These are phyloP conservation scores for Aspidiotus destructor DNA, from an alignment of 2,888 invertebrate species.

Conservation along the genomic window DNA sequence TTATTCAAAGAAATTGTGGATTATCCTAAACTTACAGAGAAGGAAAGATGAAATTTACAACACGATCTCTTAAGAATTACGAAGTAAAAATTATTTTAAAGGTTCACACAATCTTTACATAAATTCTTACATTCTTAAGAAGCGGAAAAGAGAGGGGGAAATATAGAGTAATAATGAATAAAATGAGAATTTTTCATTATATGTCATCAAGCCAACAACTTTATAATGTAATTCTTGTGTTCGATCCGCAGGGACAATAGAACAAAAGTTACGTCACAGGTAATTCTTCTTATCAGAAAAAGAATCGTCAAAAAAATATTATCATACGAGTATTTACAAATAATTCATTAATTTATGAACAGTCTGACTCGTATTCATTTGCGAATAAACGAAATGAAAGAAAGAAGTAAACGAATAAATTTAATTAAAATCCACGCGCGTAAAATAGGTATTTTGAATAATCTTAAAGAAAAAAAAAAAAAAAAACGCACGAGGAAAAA, in stretches of 20 bases:
- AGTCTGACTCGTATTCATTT: constrained; percentile 26
- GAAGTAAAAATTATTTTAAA: too few relatives aligned
- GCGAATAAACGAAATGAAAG: constrained; percentile 18
- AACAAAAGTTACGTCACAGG: constrained; percentile 1
- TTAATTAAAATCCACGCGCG: constrained; percentile 23
- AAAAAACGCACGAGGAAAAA: background rate
- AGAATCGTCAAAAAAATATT: constrained; percentile 2
- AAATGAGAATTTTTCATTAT: too few relatives aligned
- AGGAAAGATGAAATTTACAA: too few relatives aligned
- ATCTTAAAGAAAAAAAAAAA: constrained; percentile 11
- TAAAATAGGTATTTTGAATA: constrained; percentile 8
- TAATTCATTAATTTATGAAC: constrained; percentile 21
- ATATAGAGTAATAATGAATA: too few relatives aligned
- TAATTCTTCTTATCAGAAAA: background rate
- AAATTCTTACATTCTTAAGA: too few relatives aligned
- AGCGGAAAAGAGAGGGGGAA: too few relatives aligned
- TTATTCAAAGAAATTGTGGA: too few relatives aligned
- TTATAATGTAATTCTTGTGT: too few relatives aligned
- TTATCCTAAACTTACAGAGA: too few relatives aligned
- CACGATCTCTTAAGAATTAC: too few relatives aligned
- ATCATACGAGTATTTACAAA: constrained; percentile 9
- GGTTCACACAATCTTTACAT: too few relatives aligned
- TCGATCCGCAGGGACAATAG: background rate
- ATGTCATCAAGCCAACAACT: too few relatives aligned
- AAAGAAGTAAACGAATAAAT: constrained; percentile 7